Base-by-base conservation (phyloP, 2,113 vertebrate species). In the Oxyruncus cristatus region DNA sequence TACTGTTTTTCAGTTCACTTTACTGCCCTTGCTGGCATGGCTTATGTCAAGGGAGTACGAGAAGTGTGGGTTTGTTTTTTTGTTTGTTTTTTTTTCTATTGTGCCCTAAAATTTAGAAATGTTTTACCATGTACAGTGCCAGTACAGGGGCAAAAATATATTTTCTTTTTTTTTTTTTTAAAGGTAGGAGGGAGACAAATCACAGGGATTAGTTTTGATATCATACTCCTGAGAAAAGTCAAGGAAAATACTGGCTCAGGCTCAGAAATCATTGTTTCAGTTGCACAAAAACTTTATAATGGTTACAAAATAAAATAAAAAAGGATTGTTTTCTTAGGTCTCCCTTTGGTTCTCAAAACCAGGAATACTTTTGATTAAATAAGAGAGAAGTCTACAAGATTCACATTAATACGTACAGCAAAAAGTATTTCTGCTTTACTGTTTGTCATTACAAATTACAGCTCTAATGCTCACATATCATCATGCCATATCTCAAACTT, bases 111-210 rank as follows among this genome's bases (percentile, higher is more conserved):
- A 11, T 74, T 83, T 39, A 77, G 2, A 30, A 18, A 8, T 14
- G 6, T 47, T 85, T 91, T 78, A 1, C 16, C 5, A 44, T 23
- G 4, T 49, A 71, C 2, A 9, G 3, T 53, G 12, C 52, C 12
- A 70, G 15, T 21, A 2, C 8, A 10, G 2, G 55, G 49, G 6
- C 14, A 26, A 26, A 26, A 4, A 13, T 50, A 50, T 47, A 41
- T 41, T 41, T 41, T 41, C 12, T 41, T 41, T 41, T 41, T 41
- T 42, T 50, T 44, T 41, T 35, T 67, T 58, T 33, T 1, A 3
- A 65, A 32, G 30, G 5, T 1, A 14, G 3, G 11, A 2, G 22
- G 8, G 5, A 49, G 8, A 33, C 3, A 80, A 26, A 8, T 62
- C 59, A 39, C 5, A 44, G 26, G 10, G 84, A 8, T 11, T 46